These are phyloP conservation scores for Leptinotarsa tumamoca DNA, from an alignment of 2,888 invertebrate genomes.

Conservation along the genomic window DNA sequence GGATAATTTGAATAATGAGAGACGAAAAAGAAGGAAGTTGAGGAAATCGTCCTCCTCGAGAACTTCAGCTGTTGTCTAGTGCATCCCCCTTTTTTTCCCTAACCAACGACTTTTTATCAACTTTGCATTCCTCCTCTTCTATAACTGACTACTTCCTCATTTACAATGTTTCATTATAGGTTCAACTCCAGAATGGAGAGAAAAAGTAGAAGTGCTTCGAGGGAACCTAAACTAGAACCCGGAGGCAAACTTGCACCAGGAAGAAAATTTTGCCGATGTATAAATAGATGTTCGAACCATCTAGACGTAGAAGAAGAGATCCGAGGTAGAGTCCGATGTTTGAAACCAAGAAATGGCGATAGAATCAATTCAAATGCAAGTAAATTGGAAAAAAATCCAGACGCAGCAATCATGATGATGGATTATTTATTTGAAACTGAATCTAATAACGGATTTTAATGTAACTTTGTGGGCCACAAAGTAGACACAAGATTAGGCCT, in stretches of 20 bases:
- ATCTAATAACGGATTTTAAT: neutral
- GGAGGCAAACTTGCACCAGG: neutral
- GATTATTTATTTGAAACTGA: constrained; percentile 33
- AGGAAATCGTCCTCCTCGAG: no score
- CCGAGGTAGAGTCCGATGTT: neutral
- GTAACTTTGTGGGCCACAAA: neutral
- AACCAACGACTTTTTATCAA: neutral
- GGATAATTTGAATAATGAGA: no score
- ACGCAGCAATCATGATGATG: constrained; percentile 39
- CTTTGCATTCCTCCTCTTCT: neutral
- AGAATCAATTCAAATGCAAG: neutral
- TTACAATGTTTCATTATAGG: neutral
- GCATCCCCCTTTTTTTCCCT: no score
- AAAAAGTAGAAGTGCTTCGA: constrained; percentile 19
- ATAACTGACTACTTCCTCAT: no score
- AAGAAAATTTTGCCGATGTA: neutral
- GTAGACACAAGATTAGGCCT: no score
- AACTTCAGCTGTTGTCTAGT: no score
- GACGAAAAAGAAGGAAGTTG: no score
- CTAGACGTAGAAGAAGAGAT: neutral
- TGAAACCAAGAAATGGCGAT: constrained; percentile 6
- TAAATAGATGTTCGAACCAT: neutral
- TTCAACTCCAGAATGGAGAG: constrained; percentile 17
- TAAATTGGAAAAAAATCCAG: constrained; percentile 20
- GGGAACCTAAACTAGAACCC: constrained; percentile 14